Evolutionary conservation across 2,797 vertebrate genomes (phyloP), one percentile per base, ranked within the genome.

Genomic region (Micropoecilia bifurca): DNA sequence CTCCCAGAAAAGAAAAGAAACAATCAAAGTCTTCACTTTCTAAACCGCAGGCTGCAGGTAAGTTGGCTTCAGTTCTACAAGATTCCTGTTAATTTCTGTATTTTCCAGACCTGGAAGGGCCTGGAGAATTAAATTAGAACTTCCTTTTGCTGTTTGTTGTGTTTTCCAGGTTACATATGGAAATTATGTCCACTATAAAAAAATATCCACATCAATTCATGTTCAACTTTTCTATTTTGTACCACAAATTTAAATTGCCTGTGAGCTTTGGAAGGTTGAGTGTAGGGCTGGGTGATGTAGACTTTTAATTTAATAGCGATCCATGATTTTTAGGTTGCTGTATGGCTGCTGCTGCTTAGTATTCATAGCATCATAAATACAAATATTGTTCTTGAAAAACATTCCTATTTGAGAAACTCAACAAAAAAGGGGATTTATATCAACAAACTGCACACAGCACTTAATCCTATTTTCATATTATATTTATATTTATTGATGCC

Each of bases 1-100:
- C 69, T 36, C 43, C 76, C 45, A 95, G 92, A 89, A 93, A 92
- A 82, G 91, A 95, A 79, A 94, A 95, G 80, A 94, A 88, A 36
- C 75, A 83, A 1, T 45, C 76, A 1, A 94, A 94, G 73, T 30
- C 75, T 22, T 50, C 88, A 41, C 94, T 95, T 88, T 53, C 85
- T 41, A 95, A 94, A 90, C 48, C 68, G 2, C 83, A 84, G 46
- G 22, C 86, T 66, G 80, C 84, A 81, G 95, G 97, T 97, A 88
- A 79, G 90, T 76, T 71, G 39, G 10, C 5, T 66, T 66, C 57
- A 16, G 22, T 25, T 41, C 22, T 43, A 6, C 39, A 13, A 10
- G 22, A 25, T 43, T 41, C 10, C 20, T 22, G 1, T 36, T 63
- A 8, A 63, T 63, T 63, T 63, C 59, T 36, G 3, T 30, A 14